Evolutionary conservation across 2,888 invertebrate species (phyloP), one percentile per base, ranked within the genome.

Genomic region (Drosophila stalkeri): DNA sequence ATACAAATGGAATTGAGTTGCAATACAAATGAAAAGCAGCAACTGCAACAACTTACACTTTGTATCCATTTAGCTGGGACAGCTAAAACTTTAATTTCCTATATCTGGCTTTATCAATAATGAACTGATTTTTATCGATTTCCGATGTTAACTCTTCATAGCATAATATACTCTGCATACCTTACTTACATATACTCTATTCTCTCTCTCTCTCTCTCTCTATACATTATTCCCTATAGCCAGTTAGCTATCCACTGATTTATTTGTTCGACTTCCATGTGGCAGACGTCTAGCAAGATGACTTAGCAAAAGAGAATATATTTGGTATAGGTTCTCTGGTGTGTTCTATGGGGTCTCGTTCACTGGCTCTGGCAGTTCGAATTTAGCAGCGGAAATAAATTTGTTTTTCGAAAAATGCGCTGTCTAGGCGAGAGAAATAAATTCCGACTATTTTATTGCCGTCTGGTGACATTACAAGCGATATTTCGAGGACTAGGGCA

Each of bases 401-500:
- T 81, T 76, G 67, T 76, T 78, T 81, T 66, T 81, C 70, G 61
- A 85, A 82, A 71, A 72, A 72, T 59, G 47, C 63, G 72, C 57
- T 63, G 55, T 55, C 72, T 75, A 68, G 80, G 72, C 72, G 64
- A 77, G 65, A 72, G 57, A 57, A 44, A 57, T 57, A 85, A 85
- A 89, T 85, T 85, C 76, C 72, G 75, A 79, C 90, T 64, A 70
- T 87, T 85, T 85, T 85, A 85, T 89, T 70, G 90, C 79, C 71
- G 90, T 87, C 84, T 85, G 64, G 84, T 76, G 90, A 68, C 82
- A 85, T 85, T 85, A 87, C 82, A 72, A 75, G 72, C 66, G 82
- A 80, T 79, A 81, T 87, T 77, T 77, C 59, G 57, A 62, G 51
- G 59, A 64, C 51, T 44, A 23, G 60, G 56, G 8, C 16, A 12